Evolutionary conservation across 2,113 vertebrate genomes (phyloP).

Genomic region (Orientallactaga bullata): DNA sequence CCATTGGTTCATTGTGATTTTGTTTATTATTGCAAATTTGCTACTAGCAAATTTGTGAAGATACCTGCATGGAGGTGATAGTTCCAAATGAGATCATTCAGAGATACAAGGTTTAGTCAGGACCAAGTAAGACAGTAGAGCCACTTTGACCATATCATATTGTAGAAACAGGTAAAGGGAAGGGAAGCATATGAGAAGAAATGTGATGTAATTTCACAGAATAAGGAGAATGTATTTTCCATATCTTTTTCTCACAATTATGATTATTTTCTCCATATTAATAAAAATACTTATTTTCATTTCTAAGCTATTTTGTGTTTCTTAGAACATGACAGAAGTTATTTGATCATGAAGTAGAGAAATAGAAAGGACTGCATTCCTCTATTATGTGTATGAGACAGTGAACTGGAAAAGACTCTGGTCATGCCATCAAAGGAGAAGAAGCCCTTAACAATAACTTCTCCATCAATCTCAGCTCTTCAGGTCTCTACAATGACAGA

Average conservation of each 20-base stretch:
- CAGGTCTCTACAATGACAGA: neutral
- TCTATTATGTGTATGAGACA: neutral
- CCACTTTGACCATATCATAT: neutral
- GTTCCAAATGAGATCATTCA: neutral
- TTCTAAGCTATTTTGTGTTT: neutral
- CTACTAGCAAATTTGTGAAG: neutral
- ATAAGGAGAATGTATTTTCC: neutral
- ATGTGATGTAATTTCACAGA: neutral
- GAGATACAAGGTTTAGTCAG: neutral
- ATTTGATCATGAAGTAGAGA: neutral
- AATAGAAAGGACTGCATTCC: neutral
- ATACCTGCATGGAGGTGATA: neutral
- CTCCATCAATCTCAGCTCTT: too few species aligned
- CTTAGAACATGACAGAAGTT: neutral
- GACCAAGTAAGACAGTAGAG: neutral
- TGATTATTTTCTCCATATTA: neutral
- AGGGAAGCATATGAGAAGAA: neutral
- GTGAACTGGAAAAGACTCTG: neutral
- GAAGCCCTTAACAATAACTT: neutral
- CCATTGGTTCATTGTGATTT: neutral
- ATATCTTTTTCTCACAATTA: neutral
- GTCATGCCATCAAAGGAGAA: neutral
- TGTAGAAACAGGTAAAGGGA: neutral
- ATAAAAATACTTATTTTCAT: neutral
- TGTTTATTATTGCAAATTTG: neutral